These are phyloP conservation scores for Frankliniella fusca DNA, from an alignment of 2,888 invertebrate genomes.

Conservation along the genomic window DNA sequence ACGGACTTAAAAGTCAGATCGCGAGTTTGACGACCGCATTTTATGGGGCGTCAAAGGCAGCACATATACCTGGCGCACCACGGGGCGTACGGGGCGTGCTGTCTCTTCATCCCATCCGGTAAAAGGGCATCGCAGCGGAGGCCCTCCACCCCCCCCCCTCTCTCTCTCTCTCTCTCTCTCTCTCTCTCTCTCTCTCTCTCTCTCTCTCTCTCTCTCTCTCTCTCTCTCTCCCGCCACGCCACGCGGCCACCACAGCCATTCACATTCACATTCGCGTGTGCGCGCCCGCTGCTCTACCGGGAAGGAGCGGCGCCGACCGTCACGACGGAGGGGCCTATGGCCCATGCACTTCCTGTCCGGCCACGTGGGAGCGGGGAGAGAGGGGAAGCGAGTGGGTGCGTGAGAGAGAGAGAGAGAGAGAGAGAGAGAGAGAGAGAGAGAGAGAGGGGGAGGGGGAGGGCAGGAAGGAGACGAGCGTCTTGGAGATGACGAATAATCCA, in stretches of 20 bases:
- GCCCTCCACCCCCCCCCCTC: not conserved
- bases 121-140: not conserved
- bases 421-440: too few relatives aligned
- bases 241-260: too few relatives aligned
- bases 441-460: too few relatives aligned
- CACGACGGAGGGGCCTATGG: not conserved
- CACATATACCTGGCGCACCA: not conserved
- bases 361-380: too few relatives aligned
- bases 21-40: not conserved
- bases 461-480: too few relatives aligned
- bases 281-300: not conserved
- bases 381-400: too few relatives aligned
- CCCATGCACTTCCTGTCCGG: too few relatives aligned
- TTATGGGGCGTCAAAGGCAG: too few relatives aligned
- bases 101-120: not conserved
- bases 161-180: not conserved
- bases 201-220: slow-evolving; percentile 2
- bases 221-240: too few relatives aligned
- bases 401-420: too few relatives aligned
- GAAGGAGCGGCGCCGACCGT: not conserved
- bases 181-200: slow-evolving; percentile 4
- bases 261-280: too few relatives aligned
- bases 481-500: too few relatives aligned
- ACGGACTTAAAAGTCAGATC: not conserved
- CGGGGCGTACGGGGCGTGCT: not conserved